Conservation (phyloP, 2,113 vertebrate species). For the Axis porcinus region DNA sequence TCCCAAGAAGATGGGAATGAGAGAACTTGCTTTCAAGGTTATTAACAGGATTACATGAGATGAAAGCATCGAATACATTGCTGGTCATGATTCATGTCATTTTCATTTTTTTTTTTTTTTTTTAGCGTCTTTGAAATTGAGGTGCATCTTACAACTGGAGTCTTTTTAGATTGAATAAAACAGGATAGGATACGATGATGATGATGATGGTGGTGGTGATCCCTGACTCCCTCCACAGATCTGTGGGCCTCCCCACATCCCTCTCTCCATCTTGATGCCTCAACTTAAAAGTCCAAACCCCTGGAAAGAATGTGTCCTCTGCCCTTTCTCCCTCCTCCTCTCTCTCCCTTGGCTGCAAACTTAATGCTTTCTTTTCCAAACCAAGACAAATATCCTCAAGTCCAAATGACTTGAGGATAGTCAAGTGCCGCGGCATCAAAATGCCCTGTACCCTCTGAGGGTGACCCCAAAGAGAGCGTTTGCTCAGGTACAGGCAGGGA, state of each 20-base stretch:
- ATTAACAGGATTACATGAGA: not conserved
- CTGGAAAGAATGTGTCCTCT: not conserved
- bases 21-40: not conserved
- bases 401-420: not conserved
- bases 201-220: not conserved
- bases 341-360: not conserved
- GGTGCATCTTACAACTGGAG: accelerated
- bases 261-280: not conserved
- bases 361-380: not conserved
- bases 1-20: not conserved
- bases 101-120: not conserved
- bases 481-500: accelerated
- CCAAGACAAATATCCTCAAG: not conserved
- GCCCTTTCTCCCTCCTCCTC: not conserved
- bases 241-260: not conserved
- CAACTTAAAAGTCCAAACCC: not conserved
- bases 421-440: not conserved
- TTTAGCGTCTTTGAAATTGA: not conserved
- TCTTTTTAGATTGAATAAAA: not conserved
- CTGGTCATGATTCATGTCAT: not conserved
- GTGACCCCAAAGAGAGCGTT: not conserved
- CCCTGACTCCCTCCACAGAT: not conserved
- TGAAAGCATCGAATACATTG: accelerated
- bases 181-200: accelerated
- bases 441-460: not conserved